Percentiles rank a stretch among this genome's conserved stretches.
Evolutionary conservation across 1,140 invertebrate species (phyloP).

Genomic region (Anoplophora glabripennis): DNA sequence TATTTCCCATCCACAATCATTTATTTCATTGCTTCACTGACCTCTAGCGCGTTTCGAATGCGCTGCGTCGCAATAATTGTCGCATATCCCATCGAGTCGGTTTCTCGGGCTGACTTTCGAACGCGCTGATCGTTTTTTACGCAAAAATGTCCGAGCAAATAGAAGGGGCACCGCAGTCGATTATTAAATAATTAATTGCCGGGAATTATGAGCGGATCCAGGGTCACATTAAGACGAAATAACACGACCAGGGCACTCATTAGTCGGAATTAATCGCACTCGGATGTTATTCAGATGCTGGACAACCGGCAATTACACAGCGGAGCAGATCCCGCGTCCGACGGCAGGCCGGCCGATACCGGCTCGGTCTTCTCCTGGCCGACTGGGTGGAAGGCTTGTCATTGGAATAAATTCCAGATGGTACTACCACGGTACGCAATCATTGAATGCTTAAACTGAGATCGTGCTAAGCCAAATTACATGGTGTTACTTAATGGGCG

Average conservation of each 20-base stretch:
- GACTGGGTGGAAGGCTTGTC: conserved; percentile 24
- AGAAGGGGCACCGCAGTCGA: conserved; percentile 16
- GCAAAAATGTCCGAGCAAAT: background rate
- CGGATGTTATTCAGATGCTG: conserved; percentile 27
- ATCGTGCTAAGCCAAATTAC: conserved; percentile 30
- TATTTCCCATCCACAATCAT: too few relatives aligned
- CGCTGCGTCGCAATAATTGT: background rate
- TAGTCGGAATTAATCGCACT: conserved; percentile 30
- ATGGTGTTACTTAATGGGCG: conserved; percentile 32
- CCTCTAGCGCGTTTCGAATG: background rate
- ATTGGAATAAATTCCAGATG: conserved; percentile 24
- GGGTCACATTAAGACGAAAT: conserved; percentile 23
- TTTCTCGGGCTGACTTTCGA: background rate
- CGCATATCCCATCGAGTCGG: background rate
- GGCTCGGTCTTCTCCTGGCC: conserved; percentile 12
- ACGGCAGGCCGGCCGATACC: conserved; percentile 1
- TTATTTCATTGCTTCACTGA: too few relatives aligned
- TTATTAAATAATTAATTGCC: conserved; percentile 34
- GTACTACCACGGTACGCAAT: conserved; percentile 36
- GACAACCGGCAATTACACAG: conserved; percentile 28
- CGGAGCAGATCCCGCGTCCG: background rate
- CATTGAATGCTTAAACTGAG: conserved; percentile 27
- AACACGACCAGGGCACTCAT: conserved; percentile 30
- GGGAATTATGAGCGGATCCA: conserved; percentile 26
- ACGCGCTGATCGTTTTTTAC: background rate